phyloP scores from a whole-genome alignment of 2,113 vertebrate species.

The Xenotilapia caudafasciata region DNA sequence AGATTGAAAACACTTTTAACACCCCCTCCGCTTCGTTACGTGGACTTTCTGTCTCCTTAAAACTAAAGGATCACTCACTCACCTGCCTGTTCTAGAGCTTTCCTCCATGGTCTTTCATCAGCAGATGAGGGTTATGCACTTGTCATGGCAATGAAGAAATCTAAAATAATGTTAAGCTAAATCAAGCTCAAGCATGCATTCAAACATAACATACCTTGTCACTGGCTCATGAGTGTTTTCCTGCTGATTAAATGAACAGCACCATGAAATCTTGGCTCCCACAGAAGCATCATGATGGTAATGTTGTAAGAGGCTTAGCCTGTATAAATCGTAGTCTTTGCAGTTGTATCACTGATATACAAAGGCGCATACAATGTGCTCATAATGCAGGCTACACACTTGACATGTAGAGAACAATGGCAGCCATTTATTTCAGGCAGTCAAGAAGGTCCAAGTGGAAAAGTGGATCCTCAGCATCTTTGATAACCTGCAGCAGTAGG shows the following conservation, averaged over 20 bases:
- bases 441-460: not conserved
- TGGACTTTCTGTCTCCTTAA: not conserved
- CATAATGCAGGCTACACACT: not conserved
- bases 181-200: not conserved
- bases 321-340: not conserved
- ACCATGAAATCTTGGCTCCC: not conserved
- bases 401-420: not conserved
- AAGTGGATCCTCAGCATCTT: not conserved
- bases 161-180: not conserved
- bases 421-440: not conserved
- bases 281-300: not conserved
- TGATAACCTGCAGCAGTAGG: not conserved
- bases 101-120: not conserved
- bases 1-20: not conserved
- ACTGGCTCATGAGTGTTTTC: not conserved
- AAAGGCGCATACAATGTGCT: not conserved
- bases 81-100: not conserved
- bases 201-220: not conserved
- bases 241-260: not conserved
- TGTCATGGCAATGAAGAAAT: not conserved
- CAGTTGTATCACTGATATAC: not conserved
- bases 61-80: not conserved
- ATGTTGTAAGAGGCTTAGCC: not conserved
- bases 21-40: not conserved
- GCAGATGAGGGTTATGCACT: not conserved